phyloP scores from a whole-genome alignment of 2,797 vertebrate genomes.

The Hephaestus fuliginosus region DNA sequence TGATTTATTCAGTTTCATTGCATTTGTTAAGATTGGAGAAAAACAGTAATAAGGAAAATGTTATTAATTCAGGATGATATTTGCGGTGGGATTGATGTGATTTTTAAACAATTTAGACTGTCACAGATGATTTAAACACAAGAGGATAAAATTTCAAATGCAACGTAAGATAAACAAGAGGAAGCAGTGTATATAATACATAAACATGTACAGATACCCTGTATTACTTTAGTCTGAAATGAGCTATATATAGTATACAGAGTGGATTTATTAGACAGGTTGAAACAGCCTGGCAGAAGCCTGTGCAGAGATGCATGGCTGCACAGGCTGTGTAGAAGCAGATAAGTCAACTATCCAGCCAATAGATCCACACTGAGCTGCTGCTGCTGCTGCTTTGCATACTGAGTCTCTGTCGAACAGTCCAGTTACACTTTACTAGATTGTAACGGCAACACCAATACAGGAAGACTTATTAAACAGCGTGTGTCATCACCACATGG shows the following conservation, averaged over 20 bases:
- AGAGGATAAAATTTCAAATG: not conserved
- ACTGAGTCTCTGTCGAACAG: constrained; percentile 36
- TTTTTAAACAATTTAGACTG: not conserved
- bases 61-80: too few species aligned
- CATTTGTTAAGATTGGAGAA: too few species aligned
- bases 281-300: not conserved
- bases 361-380: constrained; percentile 47
- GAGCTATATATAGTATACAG: not conserved
- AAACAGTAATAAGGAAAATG: too few species aligned
- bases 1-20: too few species aligned
- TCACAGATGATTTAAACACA: not conserved
- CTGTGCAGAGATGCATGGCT: constrained; percentile 18
- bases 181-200: not conserved
- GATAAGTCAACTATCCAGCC: constrained; percentile 59
- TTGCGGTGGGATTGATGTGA: not conserved
- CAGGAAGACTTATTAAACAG: not conserved
- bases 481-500: not conserved
- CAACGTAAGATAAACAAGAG: not conserved
- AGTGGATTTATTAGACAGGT: not conserved
- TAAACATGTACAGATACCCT: not conserved
- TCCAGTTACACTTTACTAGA: not conserved
- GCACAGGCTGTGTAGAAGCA: constrained; percentile 13
- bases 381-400: constrained; percentile 71
- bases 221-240: not conserved
- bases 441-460: constrained; percentile 21